Conservation (phyloP, 2,113 vertebrate species). For the Spheniscus mendiculus region DNA sequence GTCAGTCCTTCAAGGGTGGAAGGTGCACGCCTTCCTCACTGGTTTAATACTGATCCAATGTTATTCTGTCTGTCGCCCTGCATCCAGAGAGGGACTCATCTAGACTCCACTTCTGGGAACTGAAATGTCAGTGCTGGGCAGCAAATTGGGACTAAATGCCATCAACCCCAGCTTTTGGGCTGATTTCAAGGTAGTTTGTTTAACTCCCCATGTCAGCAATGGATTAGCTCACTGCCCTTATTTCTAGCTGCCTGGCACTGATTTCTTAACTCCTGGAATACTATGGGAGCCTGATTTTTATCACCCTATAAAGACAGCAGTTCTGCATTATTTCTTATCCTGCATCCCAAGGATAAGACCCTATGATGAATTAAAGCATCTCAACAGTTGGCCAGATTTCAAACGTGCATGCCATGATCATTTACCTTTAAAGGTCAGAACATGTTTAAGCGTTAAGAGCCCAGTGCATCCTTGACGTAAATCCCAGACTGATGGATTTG, state of each 20-base stretch:
- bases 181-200: not conserved
- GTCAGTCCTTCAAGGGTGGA: not conserved
- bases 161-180: not conserved
- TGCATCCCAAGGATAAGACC: not conserved
- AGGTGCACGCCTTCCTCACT: not conserved
- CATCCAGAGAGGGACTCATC: not conserved
- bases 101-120: not conserved
- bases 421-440: not conserved
- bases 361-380: not conserved
- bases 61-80: not conserved
- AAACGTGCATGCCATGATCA: not conserved
- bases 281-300: not conserved
- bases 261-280: not conserved
- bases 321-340: not conserved
- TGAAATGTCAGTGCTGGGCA: not conserved
- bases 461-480: not conserved
- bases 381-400: not conserved
- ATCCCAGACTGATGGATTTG: not conserved
- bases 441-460: not conserved
- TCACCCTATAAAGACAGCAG: not conserved
- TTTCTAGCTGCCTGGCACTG: not conserved
- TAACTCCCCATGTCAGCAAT: not conserved
- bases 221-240: not conserved
- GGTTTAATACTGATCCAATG: not conserved
- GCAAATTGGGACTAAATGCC: not conserved